phyloP scores from a whole-genome alignment of 2,113 vertebrate species.

The Siniperca chuatsi region DNA sequence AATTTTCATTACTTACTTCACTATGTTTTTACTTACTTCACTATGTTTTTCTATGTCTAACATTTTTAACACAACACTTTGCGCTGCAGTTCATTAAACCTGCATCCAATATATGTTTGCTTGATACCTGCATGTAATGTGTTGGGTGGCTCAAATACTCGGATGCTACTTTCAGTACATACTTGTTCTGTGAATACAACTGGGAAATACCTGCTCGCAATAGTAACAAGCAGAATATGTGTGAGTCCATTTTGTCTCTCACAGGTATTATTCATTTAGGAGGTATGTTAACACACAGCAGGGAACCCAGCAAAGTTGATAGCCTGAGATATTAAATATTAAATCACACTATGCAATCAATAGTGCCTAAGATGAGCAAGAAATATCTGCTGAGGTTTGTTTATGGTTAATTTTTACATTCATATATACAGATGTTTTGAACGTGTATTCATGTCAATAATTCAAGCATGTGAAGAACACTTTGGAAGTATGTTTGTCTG shows the following conservation, averaged over 20 bases:
- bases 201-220: not conserved
- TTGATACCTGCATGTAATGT: not conserved
- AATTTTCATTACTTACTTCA: not conserved
- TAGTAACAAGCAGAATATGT: not conserved
- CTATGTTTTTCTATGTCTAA: too few species aligned
- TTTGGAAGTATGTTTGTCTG: not conserved
- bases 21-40: not conserved
- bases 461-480: not conserved
- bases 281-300: not conserved
- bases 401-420: not conserved
- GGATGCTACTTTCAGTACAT: not conserved
- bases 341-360: not conserved
- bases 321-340: constrained; percentile 3
- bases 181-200: not conserved
- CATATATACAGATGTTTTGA: not conserved
- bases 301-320: not conserved
- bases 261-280: not conserved
- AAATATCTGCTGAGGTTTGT: not conserved
- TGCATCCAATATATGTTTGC: not conserved
- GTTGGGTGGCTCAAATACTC: not conserved
- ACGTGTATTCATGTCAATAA: not conserved
- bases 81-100: not conserved
- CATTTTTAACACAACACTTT: not conserved
- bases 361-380: not conserved
- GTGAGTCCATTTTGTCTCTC: constrained; percentile 6